phyloP scores from a whole-genome alignment of 92 coral and sea anemone genomes.

The Galaxea fascicularis region DNA sequence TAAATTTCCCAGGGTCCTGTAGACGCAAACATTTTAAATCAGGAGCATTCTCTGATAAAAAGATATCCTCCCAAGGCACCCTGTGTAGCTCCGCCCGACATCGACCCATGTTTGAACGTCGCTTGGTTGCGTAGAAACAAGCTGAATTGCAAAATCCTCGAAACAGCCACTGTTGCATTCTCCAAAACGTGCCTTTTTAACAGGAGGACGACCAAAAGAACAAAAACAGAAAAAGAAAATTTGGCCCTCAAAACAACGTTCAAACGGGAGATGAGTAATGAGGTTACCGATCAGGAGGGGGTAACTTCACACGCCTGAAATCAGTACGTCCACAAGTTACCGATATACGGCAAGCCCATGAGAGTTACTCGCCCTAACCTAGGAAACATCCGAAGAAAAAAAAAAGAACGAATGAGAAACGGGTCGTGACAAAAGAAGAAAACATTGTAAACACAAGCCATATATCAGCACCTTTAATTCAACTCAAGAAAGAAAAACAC shows the following conservation, averaged over 20 bases:
- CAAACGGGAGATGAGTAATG: conserved; percentile 6
- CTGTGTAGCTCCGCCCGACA: neutral
- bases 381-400: conserved; percentile 2
- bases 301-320: conserved; percentile 13
- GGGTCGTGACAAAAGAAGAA: neutral
- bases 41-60: neutral
- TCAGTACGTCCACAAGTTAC: conserved; percentile 16
- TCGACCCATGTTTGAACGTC: neutral
- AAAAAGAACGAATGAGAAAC: neutral
- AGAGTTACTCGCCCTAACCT: conserved; percentile 12
- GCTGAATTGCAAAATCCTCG: neutral
- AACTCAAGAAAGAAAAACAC: neutral
- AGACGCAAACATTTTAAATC: neutral
- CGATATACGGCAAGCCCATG: conserved; percentile 1
- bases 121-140: neutral
- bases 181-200: neutral
- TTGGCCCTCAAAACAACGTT: neutral
- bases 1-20: neutral
- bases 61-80: neutral
- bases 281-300: conserved; percentile 13
- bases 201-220: neutral
- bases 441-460: neutral
- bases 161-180: neutral
- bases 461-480: neutral
- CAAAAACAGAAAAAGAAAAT: neutral